phyloP scores from a whole-genome alignment of 2,888 invertebrate species.

The Biston betularia region DNA sequence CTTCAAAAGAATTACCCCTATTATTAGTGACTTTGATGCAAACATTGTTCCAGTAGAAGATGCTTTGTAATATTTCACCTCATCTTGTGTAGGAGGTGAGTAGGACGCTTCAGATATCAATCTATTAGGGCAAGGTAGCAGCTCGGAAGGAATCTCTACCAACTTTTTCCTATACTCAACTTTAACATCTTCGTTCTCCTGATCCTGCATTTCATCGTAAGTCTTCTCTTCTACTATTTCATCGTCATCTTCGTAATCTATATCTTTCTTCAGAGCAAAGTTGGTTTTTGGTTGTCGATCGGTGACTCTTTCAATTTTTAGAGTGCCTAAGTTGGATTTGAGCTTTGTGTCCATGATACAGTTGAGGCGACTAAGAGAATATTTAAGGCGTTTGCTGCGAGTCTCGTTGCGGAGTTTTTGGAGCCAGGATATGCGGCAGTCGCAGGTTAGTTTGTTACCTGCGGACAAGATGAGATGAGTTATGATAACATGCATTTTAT shows the following conservation, averaged over 20 bases:
- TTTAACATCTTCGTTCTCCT: conserved; percentile 69
- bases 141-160: conserved; percentile 71
- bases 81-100: conserved; percentile 79
- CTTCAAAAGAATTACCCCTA: conserved; percentile 47
- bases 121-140: conserved; percentile 75
- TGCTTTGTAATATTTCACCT: conserved; percentile 78
- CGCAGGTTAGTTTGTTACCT: conserved; percentile 94
- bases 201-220: conserved; percentile 79
- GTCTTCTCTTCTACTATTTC: conserved; percentile 66
- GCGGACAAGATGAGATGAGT: conserved; percentile 61
- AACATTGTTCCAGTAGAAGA: conserved; percentile 57
- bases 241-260: conserved; percentile 69
- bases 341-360: conserved; percentile 87
- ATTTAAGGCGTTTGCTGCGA: conserved; percentile 88
- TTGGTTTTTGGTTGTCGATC: conserved; percentile 45
- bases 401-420: conserved; percentile 91
- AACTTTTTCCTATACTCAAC: conserved; percentile 71
- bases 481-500: background rate
- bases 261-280: conserved; percentile 57
- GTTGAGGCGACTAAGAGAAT: conserved; percentile 88
- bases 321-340: conserved; percentile 56
- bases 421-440: conserved; percentile 93
- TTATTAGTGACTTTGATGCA: conserved; percentile 47
- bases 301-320: conserved; percentile 57
- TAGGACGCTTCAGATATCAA: conserved; percentile 71